These are phyloP conservation scores for Drosophila aldrichi DNA, from an alignment of 2,888 invertebrate genomes.

Conservation along the genomic window DNA sequence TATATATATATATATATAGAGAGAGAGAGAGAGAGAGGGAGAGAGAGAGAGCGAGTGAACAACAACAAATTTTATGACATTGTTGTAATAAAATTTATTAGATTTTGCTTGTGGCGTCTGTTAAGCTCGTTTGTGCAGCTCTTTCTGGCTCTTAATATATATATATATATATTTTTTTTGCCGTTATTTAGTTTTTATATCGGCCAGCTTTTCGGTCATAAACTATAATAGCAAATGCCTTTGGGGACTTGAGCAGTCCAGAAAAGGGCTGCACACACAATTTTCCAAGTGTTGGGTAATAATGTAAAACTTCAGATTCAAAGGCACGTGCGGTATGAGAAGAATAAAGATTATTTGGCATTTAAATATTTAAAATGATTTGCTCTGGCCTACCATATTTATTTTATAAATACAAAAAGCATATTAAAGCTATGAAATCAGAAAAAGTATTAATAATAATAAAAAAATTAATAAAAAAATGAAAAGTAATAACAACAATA, in stretches of 20 bases:
- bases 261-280: conserved; percentile 42
- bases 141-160: conserved; percentile 13
- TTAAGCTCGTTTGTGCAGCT: conserved; percentile 54
- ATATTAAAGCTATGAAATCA: neutral
- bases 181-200: conserved; percentile 70
- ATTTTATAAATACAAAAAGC: no score
- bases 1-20: neutral
- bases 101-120: conserved; percentile 69
- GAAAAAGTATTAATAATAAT: no score
- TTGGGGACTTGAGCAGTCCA: conserved; percentile 39
- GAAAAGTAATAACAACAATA: no score
- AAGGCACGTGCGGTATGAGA: neutral
- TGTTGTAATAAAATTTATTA: conserved; percentile 77
- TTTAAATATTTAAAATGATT: conserved; percentile 12
- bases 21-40: neutral
- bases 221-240: conserved; percentile 71
- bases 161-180: conserved; percentile 8
- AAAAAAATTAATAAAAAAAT: no score
- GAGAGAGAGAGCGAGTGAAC: neutral
- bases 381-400: neutral
- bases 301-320: conserved; percentile 7
- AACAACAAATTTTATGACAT: conserved; percentile 69
- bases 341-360: conserved; percentile 2
- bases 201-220: conserved; percentile 65
- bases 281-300: conserved; percentile 25